A percentile compares a stretch with the other conserved stretches of the same genome.
Evolutionary conservation across 2,888 invertebrate species (phyloP).

Genomic region (Drosophila pseudotalamancana): DNA sequence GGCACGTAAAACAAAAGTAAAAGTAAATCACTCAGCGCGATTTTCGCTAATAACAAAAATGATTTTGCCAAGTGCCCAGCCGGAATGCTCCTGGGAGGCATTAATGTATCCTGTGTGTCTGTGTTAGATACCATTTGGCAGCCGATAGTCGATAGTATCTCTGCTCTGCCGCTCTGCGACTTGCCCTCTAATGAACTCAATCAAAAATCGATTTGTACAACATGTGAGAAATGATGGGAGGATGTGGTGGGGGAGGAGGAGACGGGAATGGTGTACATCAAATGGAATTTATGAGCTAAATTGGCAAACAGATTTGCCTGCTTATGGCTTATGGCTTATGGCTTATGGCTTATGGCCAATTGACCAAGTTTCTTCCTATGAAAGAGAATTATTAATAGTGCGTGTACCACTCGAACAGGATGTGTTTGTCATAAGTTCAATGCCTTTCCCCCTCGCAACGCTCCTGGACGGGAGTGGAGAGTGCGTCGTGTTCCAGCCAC

Average conservation of each 20-base stretch:
- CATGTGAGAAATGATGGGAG: slow-evolving; percentile 11
- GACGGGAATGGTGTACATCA: slow-evolving; percentile 65
- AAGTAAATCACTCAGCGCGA: slow-evolving; percentile 81
- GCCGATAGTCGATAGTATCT: slow-evolving; percentile 48
- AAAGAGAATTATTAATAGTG: slow-evolving; percentile 82
- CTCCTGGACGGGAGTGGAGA: slow-evolving; percentile 3
- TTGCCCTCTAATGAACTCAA: slow-evolving; percentile 81
- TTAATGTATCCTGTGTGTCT: slow-evolving; percentile 54
- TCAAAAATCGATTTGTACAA: slow-evolving; percentile 83
- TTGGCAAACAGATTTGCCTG: slow-evolving; percentile 64
- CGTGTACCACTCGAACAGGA: slow-evolving; percentile 16
- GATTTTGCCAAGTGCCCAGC: slow-evolving; percentile 63
- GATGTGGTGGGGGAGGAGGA: too few species aligned
- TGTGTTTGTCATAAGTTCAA: slow-evolving; percentile 64
- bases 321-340: too few species aligned
- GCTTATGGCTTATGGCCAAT: too few species aligned
- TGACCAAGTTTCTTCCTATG: slow-evolving; percentile 48
- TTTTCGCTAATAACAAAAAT: slow-evolving; percentile 82
- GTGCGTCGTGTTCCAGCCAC: too few species aligned
- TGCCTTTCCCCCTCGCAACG: slow-evolving; percentile 22
- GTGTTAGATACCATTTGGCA: slow-evolving; percentile 11
- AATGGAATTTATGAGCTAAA: slow-evolving; percentile 81
- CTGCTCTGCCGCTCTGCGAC: slow-evolving; percentile 32
- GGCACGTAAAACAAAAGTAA: slow-evolving; percentile 67
- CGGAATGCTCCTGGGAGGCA: slow-evolving; percentile 77